A percentile compares a stretch with the other conserved stretches of the same genome.
Evolutionary conservation across 2,113 vertebrate genomes (phyloP).

Genomic region (Phoenicopterus ruber): DNA sequence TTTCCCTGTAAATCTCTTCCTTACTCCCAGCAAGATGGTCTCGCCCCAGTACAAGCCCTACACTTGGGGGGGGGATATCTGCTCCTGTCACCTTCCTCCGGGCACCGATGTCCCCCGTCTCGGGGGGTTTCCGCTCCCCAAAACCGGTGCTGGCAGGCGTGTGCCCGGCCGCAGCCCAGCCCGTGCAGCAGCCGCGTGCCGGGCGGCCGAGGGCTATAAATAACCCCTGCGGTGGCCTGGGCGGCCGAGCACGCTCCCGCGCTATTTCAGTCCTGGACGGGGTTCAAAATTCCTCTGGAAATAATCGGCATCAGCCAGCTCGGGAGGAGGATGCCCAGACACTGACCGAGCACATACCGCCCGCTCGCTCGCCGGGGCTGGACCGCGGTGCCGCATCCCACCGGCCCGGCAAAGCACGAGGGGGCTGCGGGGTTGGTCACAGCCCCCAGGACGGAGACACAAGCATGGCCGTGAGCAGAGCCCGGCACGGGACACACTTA

Average conservation of each 20-base stretch:
- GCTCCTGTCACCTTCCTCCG: background rate
- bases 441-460: rapidly evolving
- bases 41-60: background rate
- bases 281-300: slow-evolving; percentile 50
- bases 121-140: background rate
- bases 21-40: background rate
- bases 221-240: background rate
- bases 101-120: rapidly evolving
- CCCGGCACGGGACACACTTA: rapidly evolving
- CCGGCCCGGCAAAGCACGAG: rapidly evolving
- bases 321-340: background rate
- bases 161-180: background rate
- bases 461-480: background rate
- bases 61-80: background rate
- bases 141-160: background rate
- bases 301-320: background rate
- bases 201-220: background rate
- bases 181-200: rapidly evolving
- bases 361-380: rapidly evolving
- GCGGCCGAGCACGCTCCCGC: background rate
- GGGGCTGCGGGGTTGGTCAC: background rate
- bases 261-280: background rate
- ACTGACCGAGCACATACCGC: rapidly evolving
- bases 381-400: rapidly evolving
- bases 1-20: background rate